Evolutionary conservation across 2,113 vertebrate genomes (phyloP).

Genomic region (Thinocorus orbignyianus): DNA sequence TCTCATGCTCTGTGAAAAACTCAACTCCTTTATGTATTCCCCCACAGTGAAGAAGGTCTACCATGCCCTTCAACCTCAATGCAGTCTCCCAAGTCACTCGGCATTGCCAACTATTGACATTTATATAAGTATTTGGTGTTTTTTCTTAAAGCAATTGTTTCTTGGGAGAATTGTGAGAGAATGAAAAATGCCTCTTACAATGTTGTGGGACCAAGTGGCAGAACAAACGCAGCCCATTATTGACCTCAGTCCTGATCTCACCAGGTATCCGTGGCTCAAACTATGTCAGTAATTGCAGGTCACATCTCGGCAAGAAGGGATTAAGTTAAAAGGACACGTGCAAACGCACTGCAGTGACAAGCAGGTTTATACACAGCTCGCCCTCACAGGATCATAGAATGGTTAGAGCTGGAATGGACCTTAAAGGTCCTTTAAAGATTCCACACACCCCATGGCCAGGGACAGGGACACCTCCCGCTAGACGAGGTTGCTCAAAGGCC

Average conservation of each 20-base stretch:
- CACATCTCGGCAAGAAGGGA: background rate
- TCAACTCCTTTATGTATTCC: background rate
- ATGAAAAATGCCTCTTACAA: background rate
- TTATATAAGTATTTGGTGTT: background rate
- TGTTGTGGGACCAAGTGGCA: background rate
- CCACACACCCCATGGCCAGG: background rate
- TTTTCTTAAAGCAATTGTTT: background rate
- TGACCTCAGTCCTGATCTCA: background rate
- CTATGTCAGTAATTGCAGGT: fast-evolving
- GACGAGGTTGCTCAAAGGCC: background rate
- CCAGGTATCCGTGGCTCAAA: background rate
- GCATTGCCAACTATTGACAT: background rate
- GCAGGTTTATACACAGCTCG: background rate
- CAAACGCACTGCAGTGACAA: background rate
- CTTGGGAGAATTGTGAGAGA: background rate
- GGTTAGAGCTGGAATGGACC: background rate
- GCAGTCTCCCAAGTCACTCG: background rate
- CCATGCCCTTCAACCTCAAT: background rate
- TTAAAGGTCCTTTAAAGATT: background rate
- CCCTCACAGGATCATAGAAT: background rate
- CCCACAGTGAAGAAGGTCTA: background rate
- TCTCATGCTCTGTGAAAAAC: background rate
- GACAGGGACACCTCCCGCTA: background rate
- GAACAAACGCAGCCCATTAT: background rate
- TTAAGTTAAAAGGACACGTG: background rate